These are phyloP conservation scores for Pipistrellus pygmaeus DNA, from an alignment of 2,797 vertebrate genomes.

Conservation along the genomic window DNA sequence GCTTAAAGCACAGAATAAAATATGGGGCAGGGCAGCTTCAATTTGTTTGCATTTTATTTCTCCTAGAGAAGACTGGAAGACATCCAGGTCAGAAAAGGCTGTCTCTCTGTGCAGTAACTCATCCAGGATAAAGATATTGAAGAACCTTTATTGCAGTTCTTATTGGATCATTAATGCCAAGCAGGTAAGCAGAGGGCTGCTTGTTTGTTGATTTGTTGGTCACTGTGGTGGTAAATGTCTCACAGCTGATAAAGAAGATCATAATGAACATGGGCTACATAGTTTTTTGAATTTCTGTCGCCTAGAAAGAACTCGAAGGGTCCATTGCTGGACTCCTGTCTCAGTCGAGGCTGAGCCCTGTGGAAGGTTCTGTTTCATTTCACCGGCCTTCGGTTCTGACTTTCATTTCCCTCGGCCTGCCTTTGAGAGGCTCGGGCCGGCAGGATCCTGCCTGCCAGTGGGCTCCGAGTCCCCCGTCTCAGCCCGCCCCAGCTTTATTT, in stretches of 20 bases:
- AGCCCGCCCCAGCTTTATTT: conserved; percentile 86
- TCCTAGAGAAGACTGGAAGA: neutral
- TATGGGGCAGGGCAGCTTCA: neutral
- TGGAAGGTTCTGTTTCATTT: conserved; percentile 67
- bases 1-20: neutral
- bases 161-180: neutral
- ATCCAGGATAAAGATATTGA: neutral
- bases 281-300: neutral
- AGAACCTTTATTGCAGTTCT: neutral
- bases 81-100: neutral
- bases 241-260: neutral
- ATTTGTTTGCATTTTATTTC: conserved; percentile 4
- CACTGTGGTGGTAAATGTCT: neutral
- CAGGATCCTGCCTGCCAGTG: conserved; percentile 68
- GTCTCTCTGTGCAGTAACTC: neutral
- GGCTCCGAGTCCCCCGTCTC: conserved; percentile 82
- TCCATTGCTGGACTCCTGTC: neutral
- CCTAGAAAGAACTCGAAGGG: neutral
- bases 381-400: conserved; percentile 71
- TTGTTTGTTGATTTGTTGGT: neutral
- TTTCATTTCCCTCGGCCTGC: conserved; percentile 77
- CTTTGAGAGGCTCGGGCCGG: conserved; percentile 69
- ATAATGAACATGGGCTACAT: neutral
- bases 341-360: neutral
- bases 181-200: neutral